Base-by-base conservation (phyloP, 2,888 invertebrate genomes). In the Syrista parreyssii region DNA sequence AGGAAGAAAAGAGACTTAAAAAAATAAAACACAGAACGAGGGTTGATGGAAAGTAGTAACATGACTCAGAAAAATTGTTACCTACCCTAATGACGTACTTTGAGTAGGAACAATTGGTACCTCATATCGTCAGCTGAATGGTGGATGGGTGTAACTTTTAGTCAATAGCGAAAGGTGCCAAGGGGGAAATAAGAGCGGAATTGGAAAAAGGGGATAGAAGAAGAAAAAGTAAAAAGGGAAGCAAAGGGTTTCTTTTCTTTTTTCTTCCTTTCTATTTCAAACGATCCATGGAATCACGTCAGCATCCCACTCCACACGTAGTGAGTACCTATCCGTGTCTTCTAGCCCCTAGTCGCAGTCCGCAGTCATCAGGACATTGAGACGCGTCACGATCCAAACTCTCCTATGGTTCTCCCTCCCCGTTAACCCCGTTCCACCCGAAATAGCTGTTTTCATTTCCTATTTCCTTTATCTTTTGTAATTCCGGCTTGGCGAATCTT, bases 381-480 rank as follows among this genome's bases (percentile, higher is more conserved):
- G 76, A 81, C 83, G 83, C 83, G 82, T 83, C 86, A 82, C 79
- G 68, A 77, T 71, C 71, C 71, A 31, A 36, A 69, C 74, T 74
- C 77, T 75, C 55, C 55, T 77, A 6, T 33, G 68, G 12, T 75
- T 30, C 40, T 68, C 71, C 69, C 68, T 68, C 78, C 75, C 75
- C 34, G 68, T 80, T 81, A 76, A 73, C 78, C 79, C 78, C 75
- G 79, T 73, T 73, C 79, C 81, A 82, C 23, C 55, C 81, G 82
- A 84, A 87, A 88, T 87, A 86, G 84, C 84, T 82, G 86, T 87
- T 88, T 86, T 86, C 84, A 84, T 88, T 86, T 86, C 84, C 79
- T 75, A 76, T 83, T 81, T 77, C 76, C 80, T 76, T 69, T 75
- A 77, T 75, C 75, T 69, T 75, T 75, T 32, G 77, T 77, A 68